Percentiles rank a stretch among this genome's conserved stretches.
These are phyloP conservation scores for Ophthalmolycus amberensis DNA, from an alignment of 2,113 vertebrate genomes.

Conservation along the genomic window DNA sequence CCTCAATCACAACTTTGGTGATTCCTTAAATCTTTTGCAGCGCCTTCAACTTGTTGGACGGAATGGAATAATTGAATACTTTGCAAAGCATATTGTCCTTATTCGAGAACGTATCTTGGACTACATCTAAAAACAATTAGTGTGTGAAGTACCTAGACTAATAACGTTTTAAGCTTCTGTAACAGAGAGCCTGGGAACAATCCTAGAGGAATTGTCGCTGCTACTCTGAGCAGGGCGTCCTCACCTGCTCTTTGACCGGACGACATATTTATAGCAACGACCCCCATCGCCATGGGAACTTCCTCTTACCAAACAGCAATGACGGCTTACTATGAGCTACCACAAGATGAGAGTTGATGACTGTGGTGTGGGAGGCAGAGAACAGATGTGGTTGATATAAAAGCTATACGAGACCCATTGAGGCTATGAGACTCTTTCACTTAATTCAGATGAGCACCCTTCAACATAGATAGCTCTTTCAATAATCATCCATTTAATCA, in stretches of 20 bases:
- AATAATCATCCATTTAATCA: background rate
- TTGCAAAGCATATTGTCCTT: background rate
- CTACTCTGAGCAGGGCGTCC: constrained; percentile 39
- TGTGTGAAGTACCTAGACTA: background rate
- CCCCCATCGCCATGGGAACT: constrained; percentile 72
- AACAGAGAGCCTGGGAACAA: constrained; percentile 51
- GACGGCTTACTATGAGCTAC: constrained; percentile 31
- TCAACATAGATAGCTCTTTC: background rate
- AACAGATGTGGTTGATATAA: constrained; percentile 20
- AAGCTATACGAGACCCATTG: constrained; percentile 29
- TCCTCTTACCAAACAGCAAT: constrained; percentile 60
- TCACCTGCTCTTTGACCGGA: constrained; percentile 73
- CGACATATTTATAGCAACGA: constrained; percentile 71
- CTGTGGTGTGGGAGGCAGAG: constrained; percentile 32
- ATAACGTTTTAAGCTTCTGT: background rate
- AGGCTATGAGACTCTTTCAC: background rate
- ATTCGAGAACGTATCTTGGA: background rate
- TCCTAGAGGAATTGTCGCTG: constrained; percentile 30
- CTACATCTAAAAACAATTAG: constrained; percentile 3
- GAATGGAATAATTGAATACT: background rate
- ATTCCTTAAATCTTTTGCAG: background rate
- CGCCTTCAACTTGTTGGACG: background rate
- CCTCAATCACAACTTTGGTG: background rate
- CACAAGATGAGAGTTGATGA: constrained; percentile 45
- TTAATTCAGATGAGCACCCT: constrained; percentile 21